Evolutionary conservation across 2,888 invertebrate species (phyloP).

Genomic region (Brachypalpus laphriformis): DNA sequence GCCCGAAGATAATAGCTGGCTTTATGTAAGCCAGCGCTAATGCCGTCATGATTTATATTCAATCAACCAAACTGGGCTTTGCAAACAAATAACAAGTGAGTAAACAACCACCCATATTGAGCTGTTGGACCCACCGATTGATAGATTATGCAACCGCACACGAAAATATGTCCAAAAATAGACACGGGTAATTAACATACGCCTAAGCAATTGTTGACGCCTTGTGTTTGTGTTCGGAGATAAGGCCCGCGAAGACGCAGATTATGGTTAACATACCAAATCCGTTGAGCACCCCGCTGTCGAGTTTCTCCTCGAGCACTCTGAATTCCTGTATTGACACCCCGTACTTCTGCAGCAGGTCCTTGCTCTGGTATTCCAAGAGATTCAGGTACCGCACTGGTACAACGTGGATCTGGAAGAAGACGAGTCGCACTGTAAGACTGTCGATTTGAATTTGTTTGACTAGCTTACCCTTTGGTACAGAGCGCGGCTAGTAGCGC

Average conservation of each 20-base stretch:
- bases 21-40: neutral
- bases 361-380: conserved; percentile 98
- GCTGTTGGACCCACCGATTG: neutral
- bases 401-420: conserved; percentile 24
- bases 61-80: conserved; percentile 7
- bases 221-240: neutral
- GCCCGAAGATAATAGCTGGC: neutral
- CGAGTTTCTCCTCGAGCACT: conserved; percentile 88
- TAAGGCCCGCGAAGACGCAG: conserved; percentile 1
- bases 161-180: conserved; percentile 41
- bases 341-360: conserved; percentile 92
- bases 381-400: conserved; percentile 90
- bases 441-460: neutral
- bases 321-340: conserved; percentile 94
- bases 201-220: conserved; percentile 9
- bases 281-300: conserved; percentile 85
- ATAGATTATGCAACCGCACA: conserved; percentile 35
- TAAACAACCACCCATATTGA: neutral
- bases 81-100: neutral
- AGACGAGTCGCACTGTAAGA: neutral
- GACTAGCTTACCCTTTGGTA: conserved; percentile 42
- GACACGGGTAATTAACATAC: conserved; percentile 14
- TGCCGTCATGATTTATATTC: neutral
- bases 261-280: conserved; percentile 85
- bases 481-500: conserved; percentile 35